Conservation (phyloP, 2,888 invertebrate species). For the Creontiades dilutus region DNA sequence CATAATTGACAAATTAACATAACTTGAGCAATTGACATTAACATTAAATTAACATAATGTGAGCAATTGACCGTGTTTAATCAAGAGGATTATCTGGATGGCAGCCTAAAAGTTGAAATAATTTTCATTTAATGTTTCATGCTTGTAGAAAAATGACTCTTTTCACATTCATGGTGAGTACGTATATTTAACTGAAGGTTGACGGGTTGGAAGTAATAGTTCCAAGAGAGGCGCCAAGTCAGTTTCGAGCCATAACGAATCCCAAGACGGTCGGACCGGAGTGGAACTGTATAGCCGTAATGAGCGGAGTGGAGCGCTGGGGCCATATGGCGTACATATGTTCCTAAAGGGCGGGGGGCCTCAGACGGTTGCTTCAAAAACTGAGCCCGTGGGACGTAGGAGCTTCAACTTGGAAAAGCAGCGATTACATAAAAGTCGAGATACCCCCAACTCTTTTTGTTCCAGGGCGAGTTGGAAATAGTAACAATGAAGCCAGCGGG, state of each 20-base stretch:
- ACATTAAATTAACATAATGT: too few species aligned
- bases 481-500: slow-evolving; percentile 2
- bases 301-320: slow-evolving; percentile 57
- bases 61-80: too few species aligned
- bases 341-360: slow-evolving; percentile 46
- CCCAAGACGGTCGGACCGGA: slow-evolving; percentile 30
- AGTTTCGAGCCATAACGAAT: slow-evolving; percentile 50
- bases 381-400: neutral
- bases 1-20: too few species aligned
- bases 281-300: slow-evolving; percentile 45
- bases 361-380: slow-evolving; percentile 4
- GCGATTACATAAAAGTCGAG: neutral
- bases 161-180: neutral
- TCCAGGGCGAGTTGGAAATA: neutral
- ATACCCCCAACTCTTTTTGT: neutral
- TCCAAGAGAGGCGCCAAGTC: slow-evolving; percentile 5
- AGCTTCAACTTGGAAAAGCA: neutral
- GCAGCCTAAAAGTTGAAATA: too few species aligned
- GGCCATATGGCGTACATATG: slow-evolving; percentile 65
- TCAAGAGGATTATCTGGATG: too few species aligned
- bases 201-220: slow-evolving; percentile 29
- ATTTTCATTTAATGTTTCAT: too few species aligned
- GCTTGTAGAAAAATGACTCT: too few species aligned
- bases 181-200: neutral
- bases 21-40: too few species aligned